Base-by-base conservation (phyloP, 92 coral and sea anemone genomes). In the Epizoanthus illoricatus region DNA sequence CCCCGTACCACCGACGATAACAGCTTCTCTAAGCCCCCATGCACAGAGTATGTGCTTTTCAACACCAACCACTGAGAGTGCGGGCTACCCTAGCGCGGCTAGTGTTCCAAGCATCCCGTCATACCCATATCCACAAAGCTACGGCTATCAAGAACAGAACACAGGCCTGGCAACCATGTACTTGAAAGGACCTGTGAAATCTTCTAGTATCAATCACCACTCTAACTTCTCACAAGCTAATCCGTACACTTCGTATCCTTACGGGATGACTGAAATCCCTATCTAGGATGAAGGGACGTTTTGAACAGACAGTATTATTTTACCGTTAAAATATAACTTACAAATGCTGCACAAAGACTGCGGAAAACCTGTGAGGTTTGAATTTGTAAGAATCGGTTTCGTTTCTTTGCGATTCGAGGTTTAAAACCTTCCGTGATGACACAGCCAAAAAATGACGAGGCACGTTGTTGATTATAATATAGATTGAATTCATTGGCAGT, bases 221-320 rank as follows among this genome's bases (percentile, higher is more conserved):
- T 92, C 94, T 60, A 93, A 90, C 84, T 93, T 85, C 75, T 90
- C 97, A n/a, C 97, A 93, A 72, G 86, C 94, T 43, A 82, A 92
- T 18, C 94, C 93, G 4, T 93, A 91, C 86, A 86, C 89, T 33
- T 80, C 92, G 19, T 92, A 90, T 73, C 96, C 96, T 5, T 93
- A 93, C 56, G 97, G 97, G 75, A 86, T 90, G 47, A 89, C 93
- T 72, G 97, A 93, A 85, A 93, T 93, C 80, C 97, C 94, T 33
- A 93, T 93, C 63, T 89, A 89, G 85, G 86, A 71, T 21, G 67
- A 42, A 63, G 33, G 66, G 69, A 72, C 81, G 28, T 74, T 42
- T 47, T 21, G 47, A 76, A 67, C 83, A 85, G 64, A 24, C 56
- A 45, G 33, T 76, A 40, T 69, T 78, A 85, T 85, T 85, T 66